Percentiles rank a stretch among this genome's conserved stretches.
Conservation (phyloP, 2,888 invertebrate genomes). For the Pediacus dermestoides region DNA sequence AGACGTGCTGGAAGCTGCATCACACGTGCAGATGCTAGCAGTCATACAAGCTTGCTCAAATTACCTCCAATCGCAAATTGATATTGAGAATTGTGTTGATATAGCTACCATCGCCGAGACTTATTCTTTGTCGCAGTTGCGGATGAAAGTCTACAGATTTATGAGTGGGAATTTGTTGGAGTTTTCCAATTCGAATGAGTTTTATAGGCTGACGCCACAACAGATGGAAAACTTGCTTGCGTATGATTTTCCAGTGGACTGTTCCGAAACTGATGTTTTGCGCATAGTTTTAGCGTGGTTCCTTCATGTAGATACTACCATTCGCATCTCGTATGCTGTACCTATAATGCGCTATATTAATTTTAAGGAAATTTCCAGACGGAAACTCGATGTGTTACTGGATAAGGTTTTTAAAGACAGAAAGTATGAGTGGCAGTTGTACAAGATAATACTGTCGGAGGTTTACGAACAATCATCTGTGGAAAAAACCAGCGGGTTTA, state of each 20-base stretch:
- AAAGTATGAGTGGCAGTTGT: conserved; percentile 42
- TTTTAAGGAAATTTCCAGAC: conserved; percentile 49
- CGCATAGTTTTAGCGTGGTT: conserved; percentile 61
- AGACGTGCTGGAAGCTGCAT: conserved; percentile 67
- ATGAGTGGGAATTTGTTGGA: conserved; percentile 62
- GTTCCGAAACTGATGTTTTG: conserved; percentile 60
- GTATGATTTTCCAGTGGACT: conserved; percentile 67
- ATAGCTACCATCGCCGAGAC: conserved; percentile 67
- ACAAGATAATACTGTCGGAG: conserved; percentile 46
- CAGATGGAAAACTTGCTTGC: conserved; percentile 61
- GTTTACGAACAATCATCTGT: conserved; percentile 37
- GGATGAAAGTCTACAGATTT: conserved; percentile 60
- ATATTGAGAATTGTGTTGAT: conserved; percentile 69
- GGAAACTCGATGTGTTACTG: conserved; percentile 37
- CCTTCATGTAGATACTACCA: conserved; percentile 46
- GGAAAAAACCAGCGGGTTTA: conserved; percentile 20
- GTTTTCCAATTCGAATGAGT: conserved; percentile 59
- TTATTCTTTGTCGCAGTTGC: conserved; percentile 59
- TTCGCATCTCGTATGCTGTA: conserved; percentile 47
- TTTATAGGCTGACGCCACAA: conserved; percentile 57
- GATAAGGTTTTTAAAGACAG: conserved; percentile 36
- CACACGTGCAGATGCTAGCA: conserved; percentile 61
- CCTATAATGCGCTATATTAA: conserved; percentile 51
- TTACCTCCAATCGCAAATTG: conserved; percentile 63
- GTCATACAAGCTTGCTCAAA: conserved; percentile 65